Base-by-base conservation (phyloP, 2,113 vertebrate genomes). In the Ibidorhyncha struthersii region DNA sequence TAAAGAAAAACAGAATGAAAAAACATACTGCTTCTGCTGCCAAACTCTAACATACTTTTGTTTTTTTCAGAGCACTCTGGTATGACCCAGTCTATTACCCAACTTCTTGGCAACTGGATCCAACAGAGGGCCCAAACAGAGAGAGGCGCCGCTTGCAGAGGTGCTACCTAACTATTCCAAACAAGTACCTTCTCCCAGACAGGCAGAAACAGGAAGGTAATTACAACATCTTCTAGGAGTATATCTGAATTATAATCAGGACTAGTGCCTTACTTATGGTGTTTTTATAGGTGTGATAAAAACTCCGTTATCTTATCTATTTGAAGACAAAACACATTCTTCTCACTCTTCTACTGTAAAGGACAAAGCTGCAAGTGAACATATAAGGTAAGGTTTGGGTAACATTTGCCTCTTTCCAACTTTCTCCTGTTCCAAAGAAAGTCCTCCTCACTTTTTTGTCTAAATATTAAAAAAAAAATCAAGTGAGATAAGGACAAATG, bases 331-430 rank as follows among this genome's bases (percentile, higher is more conserved):
- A 98, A 99, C 99, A 19, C 99, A 99, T 98, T 99, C 99, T 78
- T 99, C 99, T 87, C 99, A 99, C 96, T 99, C 99, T 47, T 99
- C 99, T 58, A 99, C 99, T 41, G 99, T 99, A 71, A 99, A 99
- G 97, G 99, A 99, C 97, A 99, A 99, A 99, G 99, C 99, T 95
- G 99, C 99, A 89, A 99, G 99, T 96, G 99, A 99, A 96, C 98
- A 98, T 81, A 99, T 99, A 98, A 99, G 99, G 99, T 99, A 98
- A 89, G 41, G 62, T 88, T 83, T 92, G 27, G 20, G 14, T 83
- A 52, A 56, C 26, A 13, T 5, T n/a, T 61, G 11, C 34, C 34
- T 77, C 10, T 81, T 55, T 81, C 10, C 8, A 47, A 6, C 53
- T 20, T 79, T 82, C 21, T 90, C 14, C 12, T 2, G 29, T 56